Conservation (phyloP, 2,797 vertebrate species). For the Neosalanx taihuensis region DNA sequence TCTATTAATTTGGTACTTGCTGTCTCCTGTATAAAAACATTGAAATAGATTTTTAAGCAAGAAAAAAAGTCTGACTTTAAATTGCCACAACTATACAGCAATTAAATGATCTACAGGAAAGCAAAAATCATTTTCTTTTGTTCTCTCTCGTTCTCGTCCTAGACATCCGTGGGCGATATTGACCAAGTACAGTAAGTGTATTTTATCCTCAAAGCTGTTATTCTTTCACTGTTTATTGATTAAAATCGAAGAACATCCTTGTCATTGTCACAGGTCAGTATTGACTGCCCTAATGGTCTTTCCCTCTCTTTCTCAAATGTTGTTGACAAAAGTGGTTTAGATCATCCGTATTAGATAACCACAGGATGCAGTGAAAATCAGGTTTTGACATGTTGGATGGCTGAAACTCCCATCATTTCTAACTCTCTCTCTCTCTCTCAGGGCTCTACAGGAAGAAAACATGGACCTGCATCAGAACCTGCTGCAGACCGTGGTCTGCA, state of each 20-base stretch:
- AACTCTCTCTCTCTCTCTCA: conserved; percentile 29
- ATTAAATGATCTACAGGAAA: background rate
- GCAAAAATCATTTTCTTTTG: background rate
- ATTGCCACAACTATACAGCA: background rate
- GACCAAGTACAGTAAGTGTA: conserved; percentile 71
- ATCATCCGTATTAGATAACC: conserved; percentile 20
- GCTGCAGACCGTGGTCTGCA: conserved; percentile 73
- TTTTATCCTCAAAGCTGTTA: conserved; percentile 8
- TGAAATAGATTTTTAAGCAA: conserved; percentile 1
- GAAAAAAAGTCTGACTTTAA: background rate
- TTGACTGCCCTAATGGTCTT: conserved; percentile 41
- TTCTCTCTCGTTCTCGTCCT: background rate
- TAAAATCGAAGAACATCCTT: conserved; percentile 8
- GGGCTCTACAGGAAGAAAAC: conserved; percentile 71
- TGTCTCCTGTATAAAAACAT: conserved; percentile 5
- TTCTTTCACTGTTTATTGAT: background rate
- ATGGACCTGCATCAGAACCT: conserved; percentile 74
- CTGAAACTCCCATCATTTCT: conserved; percentile 17
- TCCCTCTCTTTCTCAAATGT: conserved; percentile 19
- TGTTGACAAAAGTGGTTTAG: conserved; percentile 23
- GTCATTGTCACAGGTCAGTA: conserved; percentile 34
- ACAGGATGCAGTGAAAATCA: background rate
- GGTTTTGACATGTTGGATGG: background rate
- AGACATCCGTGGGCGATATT: conserved; percentile 57
- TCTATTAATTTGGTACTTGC: conserved; percentile 16